Evolutionary conservation across 2,888 invertebrate genomes (phyloP).

Genomic region (Hesperia comma): DNA sequence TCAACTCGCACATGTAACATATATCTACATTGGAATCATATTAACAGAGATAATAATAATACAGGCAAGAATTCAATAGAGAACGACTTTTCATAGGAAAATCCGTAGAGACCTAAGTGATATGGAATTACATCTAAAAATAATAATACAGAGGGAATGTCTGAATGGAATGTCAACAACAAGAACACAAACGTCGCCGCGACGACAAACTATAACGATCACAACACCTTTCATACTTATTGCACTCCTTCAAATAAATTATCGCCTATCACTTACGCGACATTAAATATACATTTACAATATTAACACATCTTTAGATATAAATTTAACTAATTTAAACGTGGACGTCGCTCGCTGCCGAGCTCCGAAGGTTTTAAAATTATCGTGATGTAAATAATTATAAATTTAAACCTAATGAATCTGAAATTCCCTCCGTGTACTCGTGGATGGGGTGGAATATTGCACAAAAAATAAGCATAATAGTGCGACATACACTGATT

Average conservation of each 20-base stretch:
- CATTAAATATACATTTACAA: slow-evolving; percentile 79
- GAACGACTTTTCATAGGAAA: slow-evolving; percentile 45
- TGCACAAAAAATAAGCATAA: slow-evolving; percentile 46
- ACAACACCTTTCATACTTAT: slow-evolving; percentile 82
- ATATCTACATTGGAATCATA: slow-evolving; percentile 64
- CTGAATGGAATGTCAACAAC: slow-evolving; percentile 74
- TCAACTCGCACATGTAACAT: slow-evolving; percentile 74
- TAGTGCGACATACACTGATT: slow-evolving; percentile 55
- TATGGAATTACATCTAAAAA: slow-evolving; percentile 51
- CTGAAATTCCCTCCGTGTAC: slow-evolving; percentile 63
- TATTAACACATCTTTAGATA: slow-evolving; percentile 81
- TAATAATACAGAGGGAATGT: slow-evolving; percentile 64
- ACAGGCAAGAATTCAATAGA: slow-evolving; percentile 47
- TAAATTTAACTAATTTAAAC: slow-evolving; percentile 79
- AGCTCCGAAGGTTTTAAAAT: slow-evolving; percentile 31
- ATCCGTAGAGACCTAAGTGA: slow-evolving; percentile 47
- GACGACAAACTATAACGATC: slow-evolving; percentile 75
- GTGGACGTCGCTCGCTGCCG: slow-evolving; percentile 64
- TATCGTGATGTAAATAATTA: slow-evolving; percentile 32
- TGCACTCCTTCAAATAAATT: slow-evolving; percentile 81
- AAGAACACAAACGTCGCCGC: slow-evolving; percentile 48
- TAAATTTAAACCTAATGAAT: slow-evolving; percentile 47
- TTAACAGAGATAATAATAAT: slow-evolving; percentile 53
- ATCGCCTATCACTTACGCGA: slow-evolving; percentile 76
- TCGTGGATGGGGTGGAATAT: slow-evolving; percentile 46